phyloP scores from a whole-genome alignment of 2,888 invertebrate genomes.

The Ennomos erosarius region DNA sequence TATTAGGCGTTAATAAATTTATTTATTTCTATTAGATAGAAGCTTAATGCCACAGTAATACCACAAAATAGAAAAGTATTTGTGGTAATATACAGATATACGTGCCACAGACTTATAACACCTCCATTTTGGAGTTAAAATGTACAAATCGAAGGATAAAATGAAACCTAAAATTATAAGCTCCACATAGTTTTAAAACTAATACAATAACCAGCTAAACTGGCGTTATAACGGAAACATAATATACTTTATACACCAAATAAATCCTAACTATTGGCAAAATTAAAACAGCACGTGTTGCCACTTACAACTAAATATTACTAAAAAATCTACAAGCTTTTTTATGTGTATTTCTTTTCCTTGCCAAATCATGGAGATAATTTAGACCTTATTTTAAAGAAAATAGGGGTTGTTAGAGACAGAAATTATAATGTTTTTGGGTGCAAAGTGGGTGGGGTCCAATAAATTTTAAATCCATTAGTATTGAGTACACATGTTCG shows the following conservation, averaged over 20 bases:
- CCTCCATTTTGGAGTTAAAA: too few species aligned
- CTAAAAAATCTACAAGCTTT: constrained; percentile 16
- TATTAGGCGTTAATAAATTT: too few species aligned
- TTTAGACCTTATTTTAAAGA: constrained; percentile 6
- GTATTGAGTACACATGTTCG: constrained; percentile 80
- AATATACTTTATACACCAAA: neutral
- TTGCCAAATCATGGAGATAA: constrained; percentile 2
- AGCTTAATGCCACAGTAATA: too few species aligned
- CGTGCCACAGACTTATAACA: too few species aligned
- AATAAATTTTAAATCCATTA: constrained; percentile 85
- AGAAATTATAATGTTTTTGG: constrained; percentile 20
- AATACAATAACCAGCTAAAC: too few species aligned
- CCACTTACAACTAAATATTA: constrained; percentile 42
- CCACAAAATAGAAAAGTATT: too few species aligned
- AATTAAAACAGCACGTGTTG: constrained; percentile 52
- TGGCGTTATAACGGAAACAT: too few species aligned
- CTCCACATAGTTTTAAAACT: too few species aligned
- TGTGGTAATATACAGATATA: too few species aligned
- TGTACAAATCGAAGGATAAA: too few species aligned
- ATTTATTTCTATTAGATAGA: too few species aligned
- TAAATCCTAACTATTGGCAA: constrained; percentile 20
- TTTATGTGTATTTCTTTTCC: constrained; percentile 6
- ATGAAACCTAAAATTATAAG: too few species aligned
- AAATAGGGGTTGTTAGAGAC: constrained; percentile 26
- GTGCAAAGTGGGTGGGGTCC: constrained; percentile 72